A percentile compares a stretch with the other conserved stretches of the same genome.
These are phyloP conservation scores for Etheostoma spectabile DNA, from an alignment of 2,113 vertebrate species.

Conservation along the genomic window DNA sequence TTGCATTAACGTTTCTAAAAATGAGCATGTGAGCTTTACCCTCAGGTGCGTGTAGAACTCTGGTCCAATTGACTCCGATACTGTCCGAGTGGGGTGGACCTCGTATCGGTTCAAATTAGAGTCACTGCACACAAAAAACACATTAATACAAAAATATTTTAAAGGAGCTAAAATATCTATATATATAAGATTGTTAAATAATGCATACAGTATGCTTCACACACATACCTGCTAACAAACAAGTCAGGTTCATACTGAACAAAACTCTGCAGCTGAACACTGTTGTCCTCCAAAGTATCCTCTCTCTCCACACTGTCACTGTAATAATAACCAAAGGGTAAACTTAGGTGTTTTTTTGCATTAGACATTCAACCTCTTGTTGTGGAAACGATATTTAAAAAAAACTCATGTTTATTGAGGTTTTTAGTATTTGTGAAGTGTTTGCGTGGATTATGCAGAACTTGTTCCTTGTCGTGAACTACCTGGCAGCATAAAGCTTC, in stretches of 20 bases:
- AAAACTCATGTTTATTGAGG: neutral
- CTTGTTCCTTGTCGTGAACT: constrained; percentile 24
- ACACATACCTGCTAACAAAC: constrained; percentile 88
- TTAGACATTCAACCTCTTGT: neutral
- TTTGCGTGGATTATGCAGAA: neutral
- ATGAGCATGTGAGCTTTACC: constrained; percentile 74
- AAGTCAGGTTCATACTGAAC: constrained; percentile 91
- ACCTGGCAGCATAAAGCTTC: constrained; percentile 88
- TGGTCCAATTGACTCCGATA: constrained; percentile 85
- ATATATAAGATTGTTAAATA: neutral
- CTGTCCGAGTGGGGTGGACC: constrained; percentile 87
- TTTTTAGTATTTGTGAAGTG: constrained; percentile 2
- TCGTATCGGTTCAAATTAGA: constrained; percentile 92
- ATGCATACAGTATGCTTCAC: neutral
- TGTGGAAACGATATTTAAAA: neutral
- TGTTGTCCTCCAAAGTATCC: constrained; percentile 86
- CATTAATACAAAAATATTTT: neutral
- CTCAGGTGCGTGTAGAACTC: constrained; percentile 91
- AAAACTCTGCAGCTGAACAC: constrained; percentile 81
- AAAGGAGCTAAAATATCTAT: neutral
- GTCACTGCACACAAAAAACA: constrained; percentile 78
- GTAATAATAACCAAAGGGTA: constrained; percentile 21
- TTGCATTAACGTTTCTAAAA: neutral
- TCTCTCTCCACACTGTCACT: constrained; percentile 90
- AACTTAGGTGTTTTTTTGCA: neutral